A percentile compares a stretch with the other conserved stretches of the same genome.
phyloP scores from a whole-genome alignment of 2,113 vertebrate species.

The Rhodinocichla rosea region DNA sequence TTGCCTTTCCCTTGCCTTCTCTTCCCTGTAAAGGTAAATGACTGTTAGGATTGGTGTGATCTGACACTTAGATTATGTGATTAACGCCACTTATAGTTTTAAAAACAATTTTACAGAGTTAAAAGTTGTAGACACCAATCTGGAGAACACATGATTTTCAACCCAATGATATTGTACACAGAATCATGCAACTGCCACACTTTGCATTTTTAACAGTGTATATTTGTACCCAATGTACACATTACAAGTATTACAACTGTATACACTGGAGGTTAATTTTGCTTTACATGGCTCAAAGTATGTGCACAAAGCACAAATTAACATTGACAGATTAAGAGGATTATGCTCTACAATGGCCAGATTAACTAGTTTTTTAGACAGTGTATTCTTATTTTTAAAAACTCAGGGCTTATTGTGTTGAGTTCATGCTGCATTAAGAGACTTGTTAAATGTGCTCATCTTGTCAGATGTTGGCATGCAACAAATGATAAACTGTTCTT shows the following conservation, averaged over 20 bases:
- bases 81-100: rapidly evolving
- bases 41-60: neutral
- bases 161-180: rapidly evolving
- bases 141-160: neutral
- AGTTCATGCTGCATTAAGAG: neutral
- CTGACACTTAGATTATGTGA: neutral
- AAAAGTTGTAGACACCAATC: neutral
- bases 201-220: neutral
- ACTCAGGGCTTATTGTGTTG: neutral
- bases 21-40: neutral
- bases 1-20: neutral
- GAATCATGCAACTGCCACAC: neutral
- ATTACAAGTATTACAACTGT: neutral
- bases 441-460: neutral
- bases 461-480: neutral
- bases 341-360: neutral
- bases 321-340: neutral
- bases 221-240: neutral
- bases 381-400: neutral
- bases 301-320: neutral
- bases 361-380: neutral
- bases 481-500: neutral
- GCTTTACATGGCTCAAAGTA: neutral
- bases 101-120: neutral
- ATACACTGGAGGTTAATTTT: neutral